Base-by-base conservation (phyloP, 2,797 vertebrate species). In the Trematocara caparti region DNA sequence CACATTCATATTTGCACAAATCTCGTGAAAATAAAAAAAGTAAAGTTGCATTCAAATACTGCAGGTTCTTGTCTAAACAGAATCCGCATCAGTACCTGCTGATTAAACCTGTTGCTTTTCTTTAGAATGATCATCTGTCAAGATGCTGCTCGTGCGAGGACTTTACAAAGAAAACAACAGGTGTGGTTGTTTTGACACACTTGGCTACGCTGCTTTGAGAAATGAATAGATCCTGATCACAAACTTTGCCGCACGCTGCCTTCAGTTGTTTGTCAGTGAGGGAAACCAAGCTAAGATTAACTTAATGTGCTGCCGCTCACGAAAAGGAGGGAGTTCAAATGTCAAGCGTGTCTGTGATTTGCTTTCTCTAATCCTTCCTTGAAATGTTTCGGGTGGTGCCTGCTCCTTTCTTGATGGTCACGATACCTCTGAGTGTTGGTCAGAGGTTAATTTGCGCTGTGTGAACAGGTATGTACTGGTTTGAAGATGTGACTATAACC, bases 381-480 rank as follows among this genome's bases (percentile, higher is more conserved):
- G 24, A 76, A 82, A 86, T 51, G 74, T 86, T 43, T 66, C 32
- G 24, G 76, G 73, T 57, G 3, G 34, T 12, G 47, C 38, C 15
- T 53, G 73, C 79, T 77, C 34, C 75, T 73, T 69, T 78, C 69
- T 30, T 53, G 30, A 83, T 84, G 62, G 71, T 84, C 72, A 78
- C 64, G 59, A 71, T 64, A 47, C 40, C 15, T 51, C 53, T 75
- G 64, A 73, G 73, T 79, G 49, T 47, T 32, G 80, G 86, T 91
- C 80, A 87, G 75, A 32, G 40, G 45, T 49, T 47, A 21, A 36
- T 76, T 27, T 36, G 38, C 15, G 6, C 4, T 64, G 38, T 49
- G 53, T 73, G 50, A 69, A 36, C 49, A 14, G 51, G 32, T 43
- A 21, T 36, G 55, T 47, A 73, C 15, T 80, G 78, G 51, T 73